phyloP scores from a whole-genome alignment of 2,797 vertebrate species.

The Corythornis leucogaster region DNA sequence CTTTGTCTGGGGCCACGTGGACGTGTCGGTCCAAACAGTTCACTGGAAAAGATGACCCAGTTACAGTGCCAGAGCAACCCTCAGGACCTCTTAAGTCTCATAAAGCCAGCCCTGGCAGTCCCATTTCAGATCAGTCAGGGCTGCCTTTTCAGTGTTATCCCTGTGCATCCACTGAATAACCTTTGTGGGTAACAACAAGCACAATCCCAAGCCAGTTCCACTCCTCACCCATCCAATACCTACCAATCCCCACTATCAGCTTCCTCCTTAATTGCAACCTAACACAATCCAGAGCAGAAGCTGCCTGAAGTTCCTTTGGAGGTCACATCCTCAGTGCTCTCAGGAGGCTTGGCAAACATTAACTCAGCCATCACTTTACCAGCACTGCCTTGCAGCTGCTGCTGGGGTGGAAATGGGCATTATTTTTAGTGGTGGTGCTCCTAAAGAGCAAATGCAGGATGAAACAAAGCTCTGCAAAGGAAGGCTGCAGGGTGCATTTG shows the following conservation, averaged over 20 bases:
- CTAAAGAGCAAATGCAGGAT: background rate
- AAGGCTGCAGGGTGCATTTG: background rate
- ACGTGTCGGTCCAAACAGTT: conserved; percentile 74
- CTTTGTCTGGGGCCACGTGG: conserved; percentile 66
- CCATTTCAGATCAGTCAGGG: background rate
- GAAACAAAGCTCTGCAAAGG: background rate
- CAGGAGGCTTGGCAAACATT: background rate
- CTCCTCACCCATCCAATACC: background rate
- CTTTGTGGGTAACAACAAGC: background rate
- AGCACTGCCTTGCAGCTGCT: background rate
- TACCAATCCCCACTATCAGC: background rate
- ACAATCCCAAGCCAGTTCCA: background rate
- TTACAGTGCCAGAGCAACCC: background rate
- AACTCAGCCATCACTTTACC: background rate
- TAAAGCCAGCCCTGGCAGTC: background rate
- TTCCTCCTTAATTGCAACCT: background rate
- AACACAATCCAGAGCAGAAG: background rate
- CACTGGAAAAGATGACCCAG: conserved; percentile 51
- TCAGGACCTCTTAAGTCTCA: background rate
- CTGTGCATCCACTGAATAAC: background rate
- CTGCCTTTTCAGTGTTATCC: background rate
- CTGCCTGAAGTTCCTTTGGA: background rate
- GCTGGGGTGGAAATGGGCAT: background rate
- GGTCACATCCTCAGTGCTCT: background rate
- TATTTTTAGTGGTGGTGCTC: background rate